These are phyloP conservation scores for Bugula neritina DNA, from an alignment of 2,888 invertebrate species.

Conservation along the genomic window DNA sequence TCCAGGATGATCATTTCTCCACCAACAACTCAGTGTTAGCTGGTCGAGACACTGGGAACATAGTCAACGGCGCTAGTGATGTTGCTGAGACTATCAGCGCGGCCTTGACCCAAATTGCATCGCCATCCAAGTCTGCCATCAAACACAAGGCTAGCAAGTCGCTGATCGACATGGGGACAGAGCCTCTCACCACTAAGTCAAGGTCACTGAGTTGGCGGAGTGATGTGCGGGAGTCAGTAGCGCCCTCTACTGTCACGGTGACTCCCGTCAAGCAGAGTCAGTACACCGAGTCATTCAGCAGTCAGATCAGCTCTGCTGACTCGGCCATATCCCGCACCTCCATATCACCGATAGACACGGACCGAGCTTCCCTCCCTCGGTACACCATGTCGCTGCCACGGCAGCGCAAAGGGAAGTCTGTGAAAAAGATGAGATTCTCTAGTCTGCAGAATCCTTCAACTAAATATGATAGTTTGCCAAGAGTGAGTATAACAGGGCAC, in stretches of 20 bases:
- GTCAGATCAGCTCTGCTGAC: background rate
- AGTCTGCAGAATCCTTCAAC: background rate
- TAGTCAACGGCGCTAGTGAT: background rate
- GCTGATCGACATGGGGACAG: constrained; percentile 1
- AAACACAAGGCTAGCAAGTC: constrained; percentile 20
- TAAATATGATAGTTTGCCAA: constrained; percentile 9
- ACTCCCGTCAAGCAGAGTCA: background rate
- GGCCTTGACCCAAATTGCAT: background rate
- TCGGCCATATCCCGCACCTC: constrained; percentile 23
- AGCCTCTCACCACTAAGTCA: background rate
- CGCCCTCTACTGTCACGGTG: background rate
- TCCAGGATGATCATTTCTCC: background rate
- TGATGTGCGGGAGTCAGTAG: background rate
- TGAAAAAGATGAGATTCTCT: constrained; percentile 15
- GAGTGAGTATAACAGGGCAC: background rate
- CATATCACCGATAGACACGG: constrained; percentile 23
- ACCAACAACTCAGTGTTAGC: too few relatives aligned
- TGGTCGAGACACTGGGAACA: background rate
- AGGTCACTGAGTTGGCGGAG: constrained; percentile 16
- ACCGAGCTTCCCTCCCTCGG: background rate
- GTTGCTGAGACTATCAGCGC: background rate
- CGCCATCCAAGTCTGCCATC: constrained; percentile 12
- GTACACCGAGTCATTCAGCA: background rate
- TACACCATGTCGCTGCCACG: constrained; percentile 19
- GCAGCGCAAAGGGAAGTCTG: constrained; percentile 4